Base-by-base conservation (phyloP, 2,113 vertebrate genomes). In the Ceyx margarethae region DNA sequence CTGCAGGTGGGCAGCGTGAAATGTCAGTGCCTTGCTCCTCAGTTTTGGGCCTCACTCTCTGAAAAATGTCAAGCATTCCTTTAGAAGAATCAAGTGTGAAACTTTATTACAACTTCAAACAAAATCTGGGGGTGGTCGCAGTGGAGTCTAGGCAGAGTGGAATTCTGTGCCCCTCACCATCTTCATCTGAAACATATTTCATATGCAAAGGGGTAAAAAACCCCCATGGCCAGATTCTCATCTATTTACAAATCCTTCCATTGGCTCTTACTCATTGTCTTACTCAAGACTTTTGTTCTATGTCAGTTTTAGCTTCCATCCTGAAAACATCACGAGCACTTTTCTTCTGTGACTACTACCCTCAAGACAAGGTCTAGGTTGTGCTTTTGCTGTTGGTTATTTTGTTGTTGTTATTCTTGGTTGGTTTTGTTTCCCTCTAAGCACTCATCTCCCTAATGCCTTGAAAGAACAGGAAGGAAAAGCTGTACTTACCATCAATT, bases 401-500 rank as follows among this genome's bases (percentile, higher is more conserved):
- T 20, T 65, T 65, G 25, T 18, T 31, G 20, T 10, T 14, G 11
- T 35, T 35, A 35, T 10, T 45, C 61, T 20, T 54, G 3, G 16
- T 26, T 62, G 4, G 2, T 22, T 15, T 6, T 20, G 56, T 20
- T 33, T 19, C 13, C 35, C 35, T 35, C 35, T 72, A 86, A 64
- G 48, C 60, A 56, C 13, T 29, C n/a, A 77, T 37, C 66, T 58
- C 31, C n/a, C 29, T 19, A 78, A 74, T 8, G 75, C 31, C 72
- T 91, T 67, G 42, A 66, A 76, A 87, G 50, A 92, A 43, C 37
- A 50, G 43, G 58, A 95, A 89, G 7, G 21, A 33, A 81, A 91
- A 93, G 57, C 25, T n/a, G 74, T 82, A 97, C 99, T 98, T 97
- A 99, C 99, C 99, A 93, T 99, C 99, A 91, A 99, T 99, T 97